Conservation (phyloP, 2,113 vertebrate species). For the Eonycteris spelaea region DNA sequence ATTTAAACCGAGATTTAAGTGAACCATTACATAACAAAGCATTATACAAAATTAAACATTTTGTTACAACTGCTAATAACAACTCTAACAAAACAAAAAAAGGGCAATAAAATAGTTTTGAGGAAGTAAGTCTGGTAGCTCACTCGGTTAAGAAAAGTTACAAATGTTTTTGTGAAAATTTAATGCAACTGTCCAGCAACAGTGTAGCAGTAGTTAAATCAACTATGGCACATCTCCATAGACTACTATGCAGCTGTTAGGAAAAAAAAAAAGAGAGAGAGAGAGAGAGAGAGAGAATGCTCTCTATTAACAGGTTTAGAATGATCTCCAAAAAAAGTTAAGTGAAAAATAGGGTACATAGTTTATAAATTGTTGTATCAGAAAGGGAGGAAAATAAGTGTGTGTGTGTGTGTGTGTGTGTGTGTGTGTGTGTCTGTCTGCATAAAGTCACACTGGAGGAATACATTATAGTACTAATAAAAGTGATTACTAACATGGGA, state of each 20-base stretch:
- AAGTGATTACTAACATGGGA: neutral
- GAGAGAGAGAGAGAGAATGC: too few species aligned
- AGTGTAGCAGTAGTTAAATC: neutral
- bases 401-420: too few species aligned
- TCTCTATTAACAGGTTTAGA: neutral
- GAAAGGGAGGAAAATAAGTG: neutral
- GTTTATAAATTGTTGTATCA: neutral
- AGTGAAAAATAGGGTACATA: neutral
- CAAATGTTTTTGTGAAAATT: neutral
- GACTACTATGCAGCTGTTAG: neutral
- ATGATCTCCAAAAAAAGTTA: neutral
- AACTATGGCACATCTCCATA: neutral
- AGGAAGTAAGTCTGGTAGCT: neutral
- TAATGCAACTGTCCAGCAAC: neutral
- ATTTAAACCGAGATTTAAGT: neutral
- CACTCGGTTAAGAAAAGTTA: neutral
- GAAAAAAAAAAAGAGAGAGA: conserved; percentile 20
- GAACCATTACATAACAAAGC: neutral
- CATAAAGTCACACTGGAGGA: neutral
- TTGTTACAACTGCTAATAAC: neutral
- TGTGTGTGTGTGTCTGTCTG: too few species aligned
- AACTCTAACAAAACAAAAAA: neutral
- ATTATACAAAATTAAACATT: neutral
- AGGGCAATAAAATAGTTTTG: neutral
- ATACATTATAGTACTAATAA: neutral